Evolutionary conservation across 2,888 invertebrate genomes (phyloP), one percentile per base, ranked within the genome.

Genomic region (Scaptodrosophila latifasciaeformis): DNA sequence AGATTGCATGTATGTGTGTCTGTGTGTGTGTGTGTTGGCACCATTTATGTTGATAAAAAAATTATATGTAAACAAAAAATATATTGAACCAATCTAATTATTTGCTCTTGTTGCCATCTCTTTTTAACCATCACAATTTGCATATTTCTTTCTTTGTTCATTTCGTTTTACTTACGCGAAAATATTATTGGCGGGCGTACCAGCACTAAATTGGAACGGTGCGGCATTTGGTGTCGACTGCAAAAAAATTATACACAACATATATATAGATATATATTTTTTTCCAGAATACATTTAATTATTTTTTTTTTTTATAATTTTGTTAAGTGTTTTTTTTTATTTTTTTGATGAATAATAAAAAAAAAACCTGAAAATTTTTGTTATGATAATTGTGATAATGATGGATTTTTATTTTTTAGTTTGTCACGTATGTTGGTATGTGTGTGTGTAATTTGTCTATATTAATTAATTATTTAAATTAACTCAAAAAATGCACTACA

Each of bases 131-230:
- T 35, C 12, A 10, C 12, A 18, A 40, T 34, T 34, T 34, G 13
- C 2, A n/a, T 34, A 1, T n/a, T 21, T 51, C 29, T 17, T 17
- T 43, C 12, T 34, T 13, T 24, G 13, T 21, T 54, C 37, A 42
- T 49, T 34, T 39, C 31, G 24, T 44, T 34, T 54, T 86, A 86
- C 86, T 86, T 86, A 86, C 86, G 86, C 86, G 70, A 86, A 86
- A 67, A 85, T 84, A 80, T n/a, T n/a, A n/a, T 86, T 86, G 74
- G 83, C 68, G 65, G 84, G 72, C 63, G 83, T 68, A 63, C 82
- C 82, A 65, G 84, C 85, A 69, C 79, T 83, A 80, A 86, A 86
- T 84, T 85, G 86, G 76, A 86, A 86, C 74, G 85, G 85, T 65
- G 85, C 59, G 60, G 61, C 75, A 71, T 81, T 84, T 68, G 85